Evolutionary conservation across 2,888 invertebrate genomes (phyloP), one percentile per base, ranked within the genome.

Genomic region (Mesodorylaimus sp.): DNA sequence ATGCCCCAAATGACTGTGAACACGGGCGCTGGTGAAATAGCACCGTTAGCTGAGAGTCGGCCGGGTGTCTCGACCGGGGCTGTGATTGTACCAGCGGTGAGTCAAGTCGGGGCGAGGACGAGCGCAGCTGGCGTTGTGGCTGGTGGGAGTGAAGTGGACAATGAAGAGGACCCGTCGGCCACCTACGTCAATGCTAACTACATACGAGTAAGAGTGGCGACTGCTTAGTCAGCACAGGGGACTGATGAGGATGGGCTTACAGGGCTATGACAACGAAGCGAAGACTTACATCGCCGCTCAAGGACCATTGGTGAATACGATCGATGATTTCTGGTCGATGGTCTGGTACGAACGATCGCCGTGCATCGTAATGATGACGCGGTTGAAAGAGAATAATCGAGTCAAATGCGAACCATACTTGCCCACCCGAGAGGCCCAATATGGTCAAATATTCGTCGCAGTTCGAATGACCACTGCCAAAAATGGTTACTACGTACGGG

Each of bases 161-260:
- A 3, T 13, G 7, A 16, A 3, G 70, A 75, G 48, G 80, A 82
- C 64, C 72, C 73, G 39, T 62, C 75, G 1, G 67, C 70, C 24
- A 78, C 78, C 52, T 89, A 89, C 65, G 86, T 89, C 51, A 89
- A 89, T 72, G 89, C 89, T 59, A 89, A 89, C 73, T 88, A 81
- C 67, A 83, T 89, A 58, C 79, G 83, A 76, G 85, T 85, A 62
- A 70, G 69, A 66, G 39, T 2, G 21, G 23, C 13, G 43, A 45
- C n/a, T n/a, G n/a, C n/a, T n/a, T n/a, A n/a, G n/a, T n/a, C n/a
- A n/a, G n/a, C n/a, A n/a, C n/a, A n/a, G n/a, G n/a, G n/a, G n/a
- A n/a, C n/a, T n/a, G n/a, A n/a, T n/a, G n/a, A n/a, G n/a, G n/a
- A 46, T 13, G 10, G 16, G 32, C 32, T 32, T 10, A 10, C 70